Evolutionary conservation across 2,797 vertebrate species (phyloP).

Genomic region (Anolis apletophallus): DNA sequence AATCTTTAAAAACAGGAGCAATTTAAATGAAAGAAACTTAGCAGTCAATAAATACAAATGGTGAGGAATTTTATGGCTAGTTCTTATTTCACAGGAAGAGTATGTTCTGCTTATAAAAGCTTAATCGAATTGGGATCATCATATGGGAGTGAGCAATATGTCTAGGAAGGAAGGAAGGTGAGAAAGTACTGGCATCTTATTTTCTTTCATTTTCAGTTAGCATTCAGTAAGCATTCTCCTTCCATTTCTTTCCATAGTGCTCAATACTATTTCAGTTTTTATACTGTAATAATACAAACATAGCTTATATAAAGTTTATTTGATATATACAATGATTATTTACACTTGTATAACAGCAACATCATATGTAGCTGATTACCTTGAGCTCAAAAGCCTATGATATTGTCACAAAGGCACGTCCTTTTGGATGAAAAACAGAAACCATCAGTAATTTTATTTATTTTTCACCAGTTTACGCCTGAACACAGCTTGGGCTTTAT

Average conservation of each 20-base stretch:
- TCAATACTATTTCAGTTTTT: neutral
- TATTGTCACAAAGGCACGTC: neutral
- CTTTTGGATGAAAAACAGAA: neutral
- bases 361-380: neutral
- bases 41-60: neutral
- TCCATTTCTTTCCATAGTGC: neutral
- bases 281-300: neutral
- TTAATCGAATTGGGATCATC: neutral
- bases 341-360: neutral
- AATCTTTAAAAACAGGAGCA: neutral
- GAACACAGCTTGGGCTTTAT: neutral
- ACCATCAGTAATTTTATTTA: neutral
- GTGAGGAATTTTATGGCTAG: neutral
- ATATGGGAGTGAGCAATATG: neutral
- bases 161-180: neutral
- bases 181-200: neutral
- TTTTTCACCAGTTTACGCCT: neutral
- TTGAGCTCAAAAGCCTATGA: neutral
- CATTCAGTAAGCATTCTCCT: neutral
- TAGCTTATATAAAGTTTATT: neutral
- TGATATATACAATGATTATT: neutral
- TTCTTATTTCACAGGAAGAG: neutral
- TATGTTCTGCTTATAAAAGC: neutral
- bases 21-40: neutral
- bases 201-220: neutral